Evolutionary conservation across 30 jellyfish, hydroid and myxozoan genomes (phyloP).

Genomic region (Hydractinia symbiolongicarpus): DNA sequence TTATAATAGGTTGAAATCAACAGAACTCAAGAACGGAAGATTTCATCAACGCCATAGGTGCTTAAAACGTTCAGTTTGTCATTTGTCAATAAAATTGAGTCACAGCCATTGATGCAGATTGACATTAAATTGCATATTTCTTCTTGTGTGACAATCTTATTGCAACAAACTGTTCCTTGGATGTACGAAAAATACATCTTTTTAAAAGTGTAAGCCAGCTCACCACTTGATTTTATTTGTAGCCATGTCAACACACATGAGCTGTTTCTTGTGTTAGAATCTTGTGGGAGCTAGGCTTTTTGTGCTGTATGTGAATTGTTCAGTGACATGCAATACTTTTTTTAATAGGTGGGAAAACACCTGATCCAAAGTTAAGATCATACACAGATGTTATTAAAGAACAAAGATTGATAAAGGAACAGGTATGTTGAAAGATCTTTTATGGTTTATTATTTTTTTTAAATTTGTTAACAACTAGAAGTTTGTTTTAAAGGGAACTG

Average conservation of each 20-base stretch:
- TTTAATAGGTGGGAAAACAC: constrained; percentile 94
- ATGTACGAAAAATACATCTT: constrained; percentile 9
- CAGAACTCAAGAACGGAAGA: no score
- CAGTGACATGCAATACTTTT: neutral
- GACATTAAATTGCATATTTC: neutral
- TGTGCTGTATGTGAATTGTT: neutral
- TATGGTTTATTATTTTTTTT: no score
- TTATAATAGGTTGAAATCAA: no score
- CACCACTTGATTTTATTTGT: neutral
- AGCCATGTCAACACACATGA: constrained; percentile 14
- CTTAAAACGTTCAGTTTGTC: constrained; percentile 5
- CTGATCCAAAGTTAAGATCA: constrained; percentile 72
- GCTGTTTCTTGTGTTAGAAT: neutral
- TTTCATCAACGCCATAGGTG: neutral
- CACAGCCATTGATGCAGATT: neutral
- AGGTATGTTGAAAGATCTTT: constrained; percentile 32
- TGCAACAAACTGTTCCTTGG: neutral
- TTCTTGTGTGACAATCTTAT: neutral
- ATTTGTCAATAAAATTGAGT: neutral
- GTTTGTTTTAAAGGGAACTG: no score
- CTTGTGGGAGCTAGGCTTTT: constrained; percentile 17
- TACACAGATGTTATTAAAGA: constrained; percentile 77
- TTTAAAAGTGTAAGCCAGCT: neutral
- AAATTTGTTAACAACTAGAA: no score
- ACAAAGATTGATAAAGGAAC: constrained; percentile 64